Evolutionary conservation across 2,113 vertebrate species (phyloP), one percentile per base, ranked within the genome.

Genomic region (Notothenia rossii): DNA sequence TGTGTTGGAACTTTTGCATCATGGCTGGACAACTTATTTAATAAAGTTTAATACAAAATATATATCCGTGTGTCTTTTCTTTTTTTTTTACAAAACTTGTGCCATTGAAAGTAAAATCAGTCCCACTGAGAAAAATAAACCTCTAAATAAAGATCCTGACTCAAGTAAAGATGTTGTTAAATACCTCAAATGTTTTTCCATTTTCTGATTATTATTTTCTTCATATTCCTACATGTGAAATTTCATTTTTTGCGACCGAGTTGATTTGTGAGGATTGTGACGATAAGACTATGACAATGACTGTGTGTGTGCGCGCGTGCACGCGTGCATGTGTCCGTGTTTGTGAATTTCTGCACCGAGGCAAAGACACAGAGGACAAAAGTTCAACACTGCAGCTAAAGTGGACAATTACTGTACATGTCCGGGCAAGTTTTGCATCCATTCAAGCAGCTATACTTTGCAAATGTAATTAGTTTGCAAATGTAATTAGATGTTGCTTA

Each of bases 321-420:
- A 5, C 0, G 36, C 7, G 36, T 36, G 36, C 4, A 3, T 36
- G 33, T 36, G 36, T 40, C 7, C 7, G 36, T 40, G 36, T 40
- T 43, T 11, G 14, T 62, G 49, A 43, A 55, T 63, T 61, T 65
- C 7, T 77, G 86, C 55, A 77, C 81, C 13, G 18, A 84, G 84
- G 75, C 77, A 90, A 85, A 89, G 86, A 85, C 79, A 89, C 85
- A 77, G 60, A 90, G 91, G 86, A 92, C 92, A 91, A 87, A 88
- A 88, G 90, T 93, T 92, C 90, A 93, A 72, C 77, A 40, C 72
- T 77, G 90, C 84, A 81, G 90, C 36, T 81, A 79, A 81, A 79
- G 82, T 90, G 75, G 86, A 84, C 88, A 92, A 91, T 92, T 90
- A 83, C 72, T 64, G 66, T 59, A 87, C 91, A 92, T 82, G 93